Conservation (phyloP, 1,140 invertebrate genomes). For the Venturia canescens region DNA sequence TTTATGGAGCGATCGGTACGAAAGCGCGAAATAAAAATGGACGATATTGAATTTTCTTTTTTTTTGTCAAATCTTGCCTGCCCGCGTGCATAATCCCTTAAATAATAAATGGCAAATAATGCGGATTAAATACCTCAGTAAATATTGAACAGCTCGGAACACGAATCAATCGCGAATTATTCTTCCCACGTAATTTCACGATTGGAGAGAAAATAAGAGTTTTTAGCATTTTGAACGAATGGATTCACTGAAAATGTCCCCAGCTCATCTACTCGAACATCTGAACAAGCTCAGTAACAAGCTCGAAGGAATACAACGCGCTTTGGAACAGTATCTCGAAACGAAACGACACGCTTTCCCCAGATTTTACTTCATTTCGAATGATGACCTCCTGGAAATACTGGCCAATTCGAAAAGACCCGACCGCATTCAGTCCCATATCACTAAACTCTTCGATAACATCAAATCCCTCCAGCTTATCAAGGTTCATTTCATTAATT, state of each 20-base stretch:
- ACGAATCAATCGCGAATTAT: too few species aligned
- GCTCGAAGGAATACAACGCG: conserved; percentile 83
- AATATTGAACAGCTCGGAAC: too few species aligned
- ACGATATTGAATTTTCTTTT: too few species aligned
- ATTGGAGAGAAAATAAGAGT: too few species aligned
- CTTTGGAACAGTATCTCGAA: conserved; percentile 90
- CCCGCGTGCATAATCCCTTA: too few species aligned
- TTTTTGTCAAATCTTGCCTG: too few species aligned
- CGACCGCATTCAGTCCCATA: conserved; percentile 87
- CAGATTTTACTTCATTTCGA: conserved; percentile 92
- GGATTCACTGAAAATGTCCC: conserved; percentile 30
- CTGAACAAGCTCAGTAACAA: conserved; percentile 82
- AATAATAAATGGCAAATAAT: too few species aligned
- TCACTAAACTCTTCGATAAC: conserved; percentile 92
- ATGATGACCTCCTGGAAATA: conserved; percentile 92
- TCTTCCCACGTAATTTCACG: too few species aligned
- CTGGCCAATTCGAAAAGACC: conserved; percentile 89
- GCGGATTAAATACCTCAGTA: too few species aligned
- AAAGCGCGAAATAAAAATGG: too few species aligned
- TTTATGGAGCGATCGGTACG: too few species aligned
- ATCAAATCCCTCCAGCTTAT: conserved; percentile 86
- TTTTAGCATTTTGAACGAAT: too few species aligned
- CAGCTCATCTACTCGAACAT: conserved; percentile 78
- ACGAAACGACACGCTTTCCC: conserved; percentile 90
- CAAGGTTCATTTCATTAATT: conserved; percentile 73